A percentile compares a stretch with the other conserved stretches of the same genome.
Evolutionary conservation across 2,888 invertebrate genomes (phyloP).

Genomic region (Cylindroiulus punctatus): DNA sequence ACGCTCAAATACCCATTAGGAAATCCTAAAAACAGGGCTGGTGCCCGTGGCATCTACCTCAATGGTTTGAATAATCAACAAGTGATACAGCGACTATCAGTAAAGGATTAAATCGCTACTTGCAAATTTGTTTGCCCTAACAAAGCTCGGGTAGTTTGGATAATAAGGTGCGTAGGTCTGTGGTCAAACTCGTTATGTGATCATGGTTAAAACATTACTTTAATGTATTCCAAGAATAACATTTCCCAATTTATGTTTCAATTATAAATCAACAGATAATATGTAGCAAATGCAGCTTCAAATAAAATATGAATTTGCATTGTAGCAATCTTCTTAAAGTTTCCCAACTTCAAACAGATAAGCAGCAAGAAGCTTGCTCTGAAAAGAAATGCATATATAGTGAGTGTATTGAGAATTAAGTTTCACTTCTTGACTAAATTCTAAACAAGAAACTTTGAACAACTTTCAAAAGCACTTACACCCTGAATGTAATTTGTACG

Average conservation of each 20-base stretch:
- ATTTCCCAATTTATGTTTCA: not conserved
- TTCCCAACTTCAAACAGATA: slow-evolving; percentile 81
- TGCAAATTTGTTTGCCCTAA: not conserved
- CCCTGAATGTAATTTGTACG: slow-evolving; percentile 92
- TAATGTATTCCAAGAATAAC: not conserved
- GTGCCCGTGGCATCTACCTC: slow-evolving; percentile 50
- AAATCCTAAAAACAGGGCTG: slow-evolving; percentile 52
- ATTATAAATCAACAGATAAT: not conserved
- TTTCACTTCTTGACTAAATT: too few relatives aligned
- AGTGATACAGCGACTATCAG: not conserved
- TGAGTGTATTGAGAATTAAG: too few relatives aligned
- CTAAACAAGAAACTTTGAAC: too few relatives aligned
- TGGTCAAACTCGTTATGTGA: not conserved
- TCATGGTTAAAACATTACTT: not conserved
- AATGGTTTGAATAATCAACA: slow-evolving; percentile 54
- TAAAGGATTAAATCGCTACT: not conserved
- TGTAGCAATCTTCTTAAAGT: not conserved
- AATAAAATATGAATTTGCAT: not conserved
- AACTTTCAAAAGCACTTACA: slow-evolving; percentile 67
- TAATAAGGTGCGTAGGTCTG: slow-evolving; percentile 1
- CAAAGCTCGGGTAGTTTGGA: not conserved
- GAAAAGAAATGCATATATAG: too few relatives aligned
- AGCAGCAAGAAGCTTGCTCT: slow-evolving; percentile 91
- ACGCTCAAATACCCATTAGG: slow-evolving; percentile 53
- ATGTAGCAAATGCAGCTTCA: not conserved